A percentile compares a stretch with the other conserved stretches of the same genome.
These are phyloP conservation scores for Orchesellides sinensis DNA, from an alignment of 2,888 invertebrate species.

Conservation along the genomic window DNA sequence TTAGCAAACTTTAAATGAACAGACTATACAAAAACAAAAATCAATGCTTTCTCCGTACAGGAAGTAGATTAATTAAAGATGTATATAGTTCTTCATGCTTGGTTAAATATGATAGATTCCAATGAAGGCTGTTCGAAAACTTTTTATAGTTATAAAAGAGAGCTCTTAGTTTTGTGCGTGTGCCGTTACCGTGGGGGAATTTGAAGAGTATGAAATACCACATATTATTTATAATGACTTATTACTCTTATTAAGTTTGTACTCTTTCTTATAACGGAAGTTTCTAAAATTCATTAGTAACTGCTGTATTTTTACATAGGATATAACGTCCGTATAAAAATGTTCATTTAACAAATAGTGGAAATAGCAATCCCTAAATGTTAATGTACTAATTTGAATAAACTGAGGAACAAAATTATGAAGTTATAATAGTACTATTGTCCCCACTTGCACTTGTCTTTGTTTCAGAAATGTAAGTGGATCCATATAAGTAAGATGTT, in stretches of 20 bases:
- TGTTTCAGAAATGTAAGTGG: too few relatives aligned
- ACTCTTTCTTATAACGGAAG: too few relatives aligned
- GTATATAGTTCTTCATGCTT: slow-evolving; percentile 56
- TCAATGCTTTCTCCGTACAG: slow-evolving; percentile 11
- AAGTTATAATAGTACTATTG: background rate
- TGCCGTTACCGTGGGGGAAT: background rate
- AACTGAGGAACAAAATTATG: background rate
- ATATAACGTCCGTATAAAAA: too few relatives aligned
- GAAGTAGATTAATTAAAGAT: slow-evolving; percentile 31
- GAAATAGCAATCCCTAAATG: background rate
- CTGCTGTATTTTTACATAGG: too few relatives aligned
- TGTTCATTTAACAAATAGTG: background rate
- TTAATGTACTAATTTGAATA: background rate
- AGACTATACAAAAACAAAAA: slow-evolving; percentile 8
- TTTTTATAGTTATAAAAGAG: slow-evolving; percentile 76
- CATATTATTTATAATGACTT: too few relatives aligned
- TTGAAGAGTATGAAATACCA: background rate
- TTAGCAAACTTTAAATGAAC: slow-evolving; percentile 32
- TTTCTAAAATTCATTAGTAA: too few relatives aligned
- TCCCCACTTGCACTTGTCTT: too few relatives aligned
- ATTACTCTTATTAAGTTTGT: too few relatives aligned
- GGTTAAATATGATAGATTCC: slow-evolving; percentile 57
- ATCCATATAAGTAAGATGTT: too few relatives aligned
- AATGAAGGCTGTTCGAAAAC: slow-evolving; percentile 84
- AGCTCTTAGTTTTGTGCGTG: slow-evolving; percentile 13